Percentiles rank a stretch among this genome's conserved stretches.
Conservation (phyloP, 1,140 invertebrate genomes). For the Drosophila athabasca region DNA sequence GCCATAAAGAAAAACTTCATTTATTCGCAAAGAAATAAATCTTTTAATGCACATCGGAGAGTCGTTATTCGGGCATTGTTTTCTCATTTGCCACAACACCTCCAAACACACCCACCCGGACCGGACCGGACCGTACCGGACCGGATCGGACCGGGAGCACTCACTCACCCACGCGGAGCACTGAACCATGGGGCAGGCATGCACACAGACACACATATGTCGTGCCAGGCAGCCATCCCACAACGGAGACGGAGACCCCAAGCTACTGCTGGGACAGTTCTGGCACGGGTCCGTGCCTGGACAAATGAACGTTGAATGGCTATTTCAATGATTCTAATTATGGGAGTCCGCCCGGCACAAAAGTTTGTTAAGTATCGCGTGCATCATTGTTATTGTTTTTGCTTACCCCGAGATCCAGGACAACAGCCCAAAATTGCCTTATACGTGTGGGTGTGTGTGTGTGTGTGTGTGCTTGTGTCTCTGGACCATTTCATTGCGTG, state of each 20-base stretch:
- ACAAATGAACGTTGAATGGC: constrained; percentile 65
- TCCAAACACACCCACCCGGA: constrained; percentile 35
- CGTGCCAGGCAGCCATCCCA: constrained; percentile 52
- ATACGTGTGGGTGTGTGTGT: constrained; percentile 33
- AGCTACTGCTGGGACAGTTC: constrained; percentile 48
- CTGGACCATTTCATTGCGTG: constrained; percentile 52
- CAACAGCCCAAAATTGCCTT: constrained; percentile 28
- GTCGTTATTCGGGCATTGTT: constrained; percentile 82
- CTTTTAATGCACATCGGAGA: constrained; percentile 82
- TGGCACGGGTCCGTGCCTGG: constrained; percentile 13
- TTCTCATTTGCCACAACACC: constrained; percentile 79
- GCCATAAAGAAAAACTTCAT: constrained; percentile 76
- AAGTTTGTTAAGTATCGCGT: constrained; percentile 79
- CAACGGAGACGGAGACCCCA: constrained; percentile 6
- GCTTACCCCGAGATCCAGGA: background rate
- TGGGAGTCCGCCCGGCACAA: constrained; percentile 58
- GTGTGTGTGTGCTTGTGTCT: constrained; percentile 42
- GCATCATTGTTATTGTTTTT: constrained; percentile 78
- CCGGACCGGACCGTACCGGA: background rate
- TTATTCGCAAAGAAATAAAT: constrained; percentile 81
- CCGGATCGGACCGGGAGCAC: background rate
- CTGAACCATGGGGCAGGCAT: constrained; percentile 3
- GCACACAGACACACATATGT: constrained; percentile 24
- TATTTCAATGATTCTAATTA: constrained; percentile 81
- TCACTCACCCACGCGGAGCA: background rate